Percentiles rank a stretch among this genome's conserved stretches.
phyloP scores from a whole-genome alignment of 2,113 vertebrate species.

The Puma concolor region DNA sequence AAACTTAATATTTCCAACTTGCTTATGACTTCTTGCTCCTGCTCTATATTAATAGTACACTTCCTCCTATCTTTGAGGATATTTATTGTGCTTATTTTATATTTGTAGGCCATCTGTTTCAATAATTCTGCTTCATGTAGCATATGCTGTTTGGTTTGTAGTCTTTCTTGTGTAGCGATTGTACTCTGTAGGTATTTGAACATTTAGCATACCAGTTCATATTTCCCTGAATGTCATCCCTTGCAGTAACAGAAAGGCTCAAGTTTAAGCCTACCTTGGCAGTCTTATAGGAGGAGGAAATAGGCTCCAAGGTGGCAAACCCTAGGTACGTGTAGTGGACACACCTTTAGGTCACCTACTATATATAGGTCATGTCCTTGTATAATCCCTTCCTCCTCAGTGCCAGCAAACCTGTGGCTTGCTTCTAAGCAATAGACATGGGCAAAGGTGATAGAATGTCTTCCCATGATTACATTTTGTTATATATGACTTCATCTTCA shows the following conservation, averaged over 20 bases:
- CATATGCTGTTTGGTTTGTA: constrained; percentile 39
- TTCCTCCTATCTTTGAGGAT: neutral
- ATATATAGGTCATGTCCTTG: neutral
- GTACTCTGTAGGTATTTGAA: neutral
- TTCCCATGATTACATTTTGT: neutral
- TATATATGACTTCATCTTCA: neutral
- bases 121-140: constrained; percentile 20
- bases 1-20: neutral
- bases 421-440: neutral
- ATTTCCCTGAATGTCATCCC: neutral
- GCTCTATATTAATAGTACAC: neutral
- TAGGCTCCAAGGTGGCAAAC: neutral
- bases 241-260: neutral
- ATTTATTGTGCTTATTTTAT: constrained; percentile 53
- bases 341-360: neutral
- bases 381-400: neutral
- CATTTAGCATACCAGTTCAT: neutral
- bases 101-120: constrained; percentile 15
- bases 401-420: neutral
- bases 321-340: neutral
- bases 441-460: neutral
- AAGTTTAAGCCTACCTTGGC: neutral
- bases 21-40: neutral
- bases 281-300: neutral
- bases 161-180: constrained; percentile 29